These are phyloP conservation scores for Galeruca laticollis DNA, from an alignment of 2,888 invertebrate species.

Conservation along the genomic window DNA sequence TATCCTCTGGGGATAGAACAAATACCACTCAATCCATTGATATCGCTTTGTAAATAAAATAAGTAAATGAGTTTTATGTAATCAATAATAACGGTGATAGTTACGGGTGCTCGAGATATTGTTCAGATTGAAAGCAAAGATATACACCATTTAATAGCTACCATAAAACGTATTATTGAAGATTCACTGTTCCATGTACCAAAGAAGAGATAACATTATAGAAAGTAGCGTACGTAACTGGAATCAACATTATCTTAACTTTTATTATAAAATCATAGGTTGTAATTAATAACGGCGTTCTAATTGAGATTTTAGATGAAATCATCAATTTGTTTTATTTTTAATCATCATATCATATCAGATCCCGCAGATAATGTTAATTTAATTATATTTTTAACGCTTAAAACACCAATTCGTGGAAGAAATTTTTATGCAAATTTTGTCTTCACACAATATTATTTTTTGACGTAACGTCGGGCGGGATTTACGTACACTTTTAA, in stretches of 20 bases:
- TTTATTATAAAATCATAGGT: conserved; percentile 25
- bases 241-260: conserved; percentile 7
- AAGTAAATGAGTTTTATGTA: conserved; percentile 27
- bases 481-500: too few species aligned
- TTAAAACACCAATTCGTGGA: too few species aligned
- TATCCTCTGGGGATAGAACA: too few species aligned
- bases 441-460: too few species aligned
- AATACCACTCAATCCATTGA: too few species aligned
- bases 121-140: conserved; percentile 35
- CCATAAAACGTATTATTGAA: conserved; percentile 37
- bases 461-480: too few species aligned
- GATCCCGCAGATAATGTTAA: not conserved
- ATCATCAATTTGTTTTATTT: conserved; percentile 13
- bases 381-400: too few species aligned
- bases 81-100: conserved; percentile 36
- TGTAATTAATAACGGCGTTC: conserved; percentile 20
- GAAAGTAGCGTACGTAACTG: conserved; percentile 34
- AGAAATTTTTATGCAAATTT: too few species aligned
- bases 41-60: conserved; percentile 9
- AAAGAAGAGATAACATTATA: conserved; percentile 31
- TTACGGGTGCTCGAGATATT: conserved; percentile 32
- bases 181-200: conserved; percentile 30
- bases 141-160: conserved; percentile 29
- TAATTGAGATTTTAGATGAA: conserved; percentile 3
- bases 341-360: not conserved